Evolutionary conservation across 2,797 vertebrate genomes (phyloP), one percentile per base, ranked within the genome.

Genomic region (Pangasius sanitwongsei): DNA sequence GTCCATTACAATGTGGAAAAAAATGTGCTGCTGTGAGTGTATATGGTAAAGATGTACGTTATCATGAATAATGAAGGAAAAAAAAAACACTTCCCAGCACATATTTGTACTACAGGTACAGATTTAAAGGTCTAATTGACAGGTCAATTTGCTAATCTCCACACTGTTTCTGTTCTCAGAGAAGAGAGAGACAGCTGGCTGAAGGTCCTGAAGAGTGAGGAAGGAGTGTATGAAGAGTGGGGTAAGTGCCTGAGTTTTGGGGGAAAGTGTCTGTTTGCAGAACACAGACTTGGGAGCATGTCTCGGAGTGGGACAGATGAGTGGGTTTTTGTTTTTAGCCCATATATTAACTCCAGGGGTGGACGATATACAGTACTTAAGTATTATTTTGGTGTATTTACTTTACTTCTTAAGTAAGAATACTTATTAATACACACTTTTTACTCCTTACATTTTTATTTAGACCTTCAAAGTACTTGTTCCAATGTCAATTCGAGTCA

Each of bases 211-310:
- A 87, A 23, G 4, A 75, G 53, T 6, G 59, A 89, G 5, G 84
- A 89, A 18, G 75, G 82, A 23, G 89, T 93, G 23, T 92, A 92
- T 84, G 91, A 92, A 70, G 91, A 92, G 28, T 93, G 90, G 89
- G 92, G 92, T 92, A 80, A 91, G 91, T 81, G 63, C 25, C 82
- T 23, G 23, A 25, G 3, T 15, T 78, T 65, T 8, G 7, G 23
- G 44, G 55, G 6, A 80, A 63, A 11, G 57, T 41, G 20, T 83
- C 41, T 28, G 59, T 44, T 83, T 44, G 41, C 6, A 44, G 13
- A 63, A 83, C 5, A 16, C 13, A 61, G 55, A 61, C 1, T 63
- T 57, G 31, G 2, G 53, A 57, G 18, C 31, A 37, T 34, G 0
- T 57, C 53, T 77, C 28, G 8, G 53, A 81, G n/a, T 34, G n/a